Percentiles rank a stretch among this genome's conserved stretches.
Evolutionary conservation across 2,797 vertebrate species (phyloP).

Genomic region (Cirrhinus mrigala): DNA sequence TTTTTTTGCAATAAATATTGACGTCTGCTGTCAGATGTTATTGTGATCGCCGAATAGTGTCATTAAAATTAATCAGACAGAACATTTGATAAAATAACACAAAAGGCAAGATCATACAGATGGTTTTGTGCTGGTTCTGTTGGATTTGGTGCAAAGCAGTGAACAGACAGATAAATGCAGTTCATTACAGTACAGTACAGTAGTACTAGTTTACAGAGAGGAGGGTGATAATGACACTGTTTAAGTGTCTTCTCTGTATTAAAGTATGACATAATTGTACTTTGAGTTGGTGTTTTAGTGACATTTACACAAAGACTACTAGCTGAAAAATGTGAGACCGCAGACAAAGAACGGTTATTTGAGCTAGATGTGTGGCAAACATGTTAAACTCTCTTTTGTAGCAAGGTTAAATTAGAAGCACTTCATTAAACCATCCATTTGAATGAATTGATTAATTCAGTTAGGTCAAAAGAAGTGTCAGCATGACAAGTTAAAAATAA

Average conservation of each 20-base stretch:
- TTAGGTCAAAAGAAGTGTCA: not conserved
- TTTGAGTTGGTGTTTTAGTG: not conserved
- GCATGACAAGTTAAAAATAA: not conserved
- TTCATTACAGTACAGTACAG: not conserved
- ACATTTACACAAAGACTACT: not conserved
- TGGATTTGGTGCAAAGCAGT: not conserved
- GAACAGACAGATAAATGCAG: not conserved
- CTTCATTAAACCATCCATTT: not conserved
- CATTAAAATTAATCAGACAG: not conserved
- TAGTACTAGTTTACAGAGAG: not conserved
- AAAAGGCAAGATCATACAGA: not conserved
- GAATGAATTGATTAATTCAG: not conserved
- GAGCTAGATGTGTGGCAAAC: not conserved
- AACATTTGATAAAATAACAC: not conserved
- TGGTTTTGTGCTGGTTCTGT: not conserved
- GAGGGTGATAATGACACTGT: not conserved
- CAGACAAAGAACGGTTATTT: not conserved
- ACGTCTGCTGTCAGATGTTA: not conserved
- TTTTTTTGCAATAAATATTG: not conserved
- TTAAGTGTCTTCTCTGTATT: not conserved
- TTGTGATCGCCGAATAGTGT: not conserved
- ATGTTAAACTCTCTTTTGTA: not conserved
- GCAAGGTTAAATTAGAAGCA: not conserved
- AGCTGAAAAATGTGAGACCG: not conserved
- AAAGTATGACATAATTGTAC: not conserved